Conservation (phyloP, 2,888 invertebrate genomes). For the Holacanthella duospinosa region DNA sequence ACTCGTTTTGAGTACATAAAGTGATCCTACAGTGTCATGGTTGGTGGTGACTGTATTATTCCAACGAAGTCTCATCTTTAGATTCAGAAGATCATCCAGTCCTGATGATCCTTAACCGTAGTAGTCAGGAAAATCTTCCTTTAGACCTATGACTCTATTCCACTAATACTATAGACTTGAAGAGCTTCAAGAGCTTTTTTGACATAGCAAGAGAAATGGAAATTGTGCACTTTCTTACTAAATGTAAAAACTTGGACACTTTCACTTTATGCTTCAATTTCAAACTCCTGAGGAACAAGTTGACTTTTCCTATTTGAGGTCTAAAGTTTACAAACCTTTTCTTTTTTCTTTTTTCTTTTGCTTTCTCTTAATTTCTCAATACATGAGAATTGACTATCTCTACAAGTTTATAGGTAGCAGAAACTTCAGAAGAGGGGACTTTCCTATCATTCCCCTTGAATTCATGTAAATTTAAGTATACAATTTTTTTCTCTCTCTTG, state of each 20-base stretch:
- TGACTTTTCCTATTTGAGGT: background rate
- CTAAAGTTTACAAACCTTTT: background rate
- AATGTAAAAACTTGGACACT: constrained; percentile 8
- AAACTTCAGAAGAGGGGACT: no score
- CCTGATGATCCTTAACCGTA: background rate
- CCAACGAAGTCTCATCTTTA: background rate
- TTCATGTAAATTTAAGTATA: no score
- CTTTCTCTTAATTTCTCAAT: no score
- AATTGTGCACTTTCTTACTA: constrained; percentile 8
- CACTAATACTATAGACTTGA: no score
- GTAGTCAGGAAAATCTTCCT: background rate
- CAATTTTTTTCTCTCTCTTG: no score
- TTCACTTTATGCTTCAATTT: constrained; percentile 11
- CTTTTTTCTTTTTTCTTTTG: background rate
- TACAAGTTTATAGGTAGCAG: no score
- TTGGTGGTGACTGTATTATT: background rate
- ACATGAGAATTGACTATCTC: no score
- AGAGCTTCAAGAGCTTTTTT: background rate
- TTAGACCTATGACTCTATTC: background rate
- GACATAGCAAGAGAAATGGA: constrained; percentile 7
- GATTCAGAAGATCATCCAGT: background rate
- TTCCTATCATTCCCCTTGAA: no score
- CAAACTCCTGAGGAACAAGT: background rate
- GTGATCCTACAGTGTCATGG: background rate
- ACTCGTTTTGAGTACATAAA: background rate